Conservation (phyloP, 2,888 invertebrate genomes). For the Acrobasis repandana region DNA sequence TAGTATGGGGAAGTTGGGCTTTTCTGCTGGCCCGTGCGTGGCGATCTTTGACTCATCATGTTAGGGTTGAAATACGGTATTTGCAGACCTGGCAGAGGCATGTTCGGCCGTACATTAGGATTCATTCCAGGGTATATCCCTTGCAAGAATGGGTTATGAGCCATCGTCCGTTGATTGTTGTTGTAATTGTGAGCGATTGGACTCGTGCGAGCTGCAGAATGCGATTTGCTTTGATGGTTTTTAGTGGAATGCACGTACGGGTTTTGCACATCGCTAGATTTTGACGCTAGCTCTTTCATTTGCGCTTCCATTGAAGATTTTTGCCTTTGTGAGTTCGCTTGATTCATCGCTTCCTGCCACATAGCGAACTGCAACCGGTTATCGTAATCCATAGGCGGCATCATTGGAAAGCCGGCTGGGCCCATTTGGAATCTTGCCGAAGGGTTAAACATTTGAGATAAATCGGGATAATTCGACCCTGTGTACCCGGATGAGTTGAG, state of each 20-base stretch:
- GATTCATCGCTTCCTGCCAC: slow-evolving; percentile 87
- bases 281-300: slow-evolving; percentile 62
- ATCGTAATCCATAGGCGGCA: slow-evolving; percentile 77
- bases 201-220: slow-evolving; percentile 76
- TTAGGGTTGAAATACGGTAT: slow-evolving; percentile 72
- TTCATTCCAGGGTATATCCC: slow-evolving; percentile 70
- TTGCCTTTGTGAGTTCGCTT: slow-evolving; percentile 71
- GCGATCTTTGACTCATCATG: slow-evolving; percentile 64
- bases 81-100: slow-evolving; percentile 66
- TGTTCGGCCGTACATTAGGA: slow-evolving; percentile 57
- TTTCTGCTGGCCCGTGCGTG: slow-evolving; percentile 62
- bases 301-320: slow-evolving; percentile 58
- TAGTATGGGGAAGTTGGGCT: slow-evolving; percentile 73
- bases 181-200: slow-evolving; percentile 74
- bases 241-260: slow-evolving; percentile 73
- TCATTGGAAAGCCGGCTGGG: slow-evolving; percentile 66
- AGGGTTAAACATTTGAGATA: slow-evolving; percentile 77
- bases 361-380: slow-evolving; percentile 84
- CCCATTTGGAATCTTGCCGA: slow-evolving; percentile 65
- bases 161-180: slow-evolving; percentile 58
- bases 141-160: slow-evolving; percentile 61
- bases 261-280: slow-evolving; percentile 68
- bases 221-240: slow-evolving; percentile 63
- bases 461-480: slow-evolving; percentile 74
- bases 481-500: slow-evolving; percentile 75